Evolutionary conservation across 2,797 vertebrate species (phyloP).

Genomic region (Macrochelys suwanniensis): DNA sequence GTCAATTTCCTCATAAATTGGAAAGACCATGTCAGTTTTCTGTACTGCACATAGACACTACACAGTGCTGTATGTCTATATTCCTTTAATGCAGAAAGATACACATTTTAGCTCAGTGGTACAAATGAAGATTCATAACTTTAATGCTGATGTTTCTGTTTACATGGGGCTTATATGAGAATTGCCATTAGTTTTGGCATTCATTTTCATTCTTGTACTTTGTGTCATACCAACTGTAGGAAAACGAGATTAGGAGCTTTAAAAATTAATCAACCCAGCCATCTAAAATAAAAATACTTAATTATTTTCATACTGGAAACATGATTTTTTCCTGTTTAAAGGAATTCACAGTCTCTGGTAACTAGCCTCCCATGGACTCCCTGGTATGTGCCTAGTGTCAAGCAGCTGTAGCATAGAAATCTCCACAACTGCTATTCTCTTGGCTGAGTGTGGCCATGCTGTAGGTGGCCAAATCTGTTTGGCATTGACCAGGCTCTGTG

Average conservation of each 20-base stretch:
- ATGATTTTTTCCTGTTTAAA: conserved; percentile 20
- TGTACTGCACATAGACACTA: conserved; percentile 75
- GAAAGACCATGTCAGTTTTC: conserved; percentile 82
- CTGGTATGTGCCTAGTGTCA: neutral
- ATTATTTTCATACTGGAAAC: conserved; percentile 41
- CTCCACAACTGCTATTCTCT: conserved; percentile 71
- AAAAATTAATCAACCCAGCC: conserved; percentile 41
- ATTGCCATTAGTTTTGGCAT: conserved; percentile 70
- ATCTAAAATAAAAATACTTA: conserved; percentile 57
- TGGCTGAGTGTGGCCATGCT: conserved; percentile 63
- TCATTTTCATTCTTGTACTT: conserved; percentile 69
- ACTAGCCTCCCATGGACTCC: conserved; percentile 21
- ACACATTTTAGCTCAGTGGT: conserved; percentile 78
- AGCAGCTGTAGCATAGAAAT: conserved; percentile 49
- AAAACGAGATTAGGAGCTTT: conserved; percentile 24
- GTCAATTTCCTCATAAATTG: conserved; percentile 85
- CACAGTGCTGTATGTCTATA: conserved; percentile 74
- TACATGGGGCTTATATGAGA: conserved; percentile 69
- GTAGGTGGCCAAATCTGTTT: conserved; percentile 76
- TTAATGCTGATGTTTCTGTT: conserved; percentile 82
- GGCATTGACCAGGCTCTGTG: conserved; percentile 72
- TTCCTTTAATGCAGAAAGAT: conserved; percentile 79
- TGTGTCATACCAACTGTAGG: conserved; percentile 3
- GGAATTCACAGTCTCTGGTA: conserved; percentile 5
- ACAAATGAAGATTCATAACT: conserved; percentile 83